These are phyloP conservation scores for Blastomussa wellsi DNA, from an alignment of 92 coral and sea anemone species.

Conservation along the genomic window DNA sequence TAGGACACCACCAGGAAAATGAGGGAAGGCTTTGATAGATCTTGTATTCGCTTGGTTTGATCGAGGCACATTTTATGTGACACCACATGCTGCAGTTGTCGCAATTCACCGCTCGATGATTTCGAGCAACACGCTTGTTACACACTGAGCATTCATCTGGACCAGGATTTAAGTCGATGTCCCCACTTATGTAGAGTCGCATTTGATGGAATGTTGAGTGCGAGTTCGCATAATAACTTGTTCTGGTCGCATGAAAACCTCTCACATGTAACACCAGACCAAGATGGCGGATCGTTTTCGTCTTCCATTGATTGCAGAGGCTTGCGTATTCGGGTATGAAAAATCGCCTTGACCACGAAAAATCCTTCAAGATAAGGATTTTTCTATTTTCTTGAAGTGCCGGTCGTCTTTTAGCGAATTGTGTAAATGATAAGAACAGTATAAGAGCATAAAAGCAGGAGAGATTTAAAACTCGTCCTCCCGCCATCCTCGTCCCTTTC, in stretches of 20 bases:
- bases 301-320: constrained; percentile 34
- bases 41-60: too few relatives aligned
- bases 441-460: constrained; percentile 2
- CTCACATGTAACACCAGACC: constrained; percentile 24
- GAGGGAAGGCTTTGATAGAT: too few relatives aligned
- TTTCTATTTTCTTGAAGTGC: constrained; percentile 26
- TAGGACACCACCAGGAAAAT: too few relatives aligned
- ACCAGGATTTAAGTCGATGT: constrained; percentile 26
- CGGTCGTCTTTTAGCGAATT: constrained; percentile 25
- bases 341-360: constrained; percentile 31
- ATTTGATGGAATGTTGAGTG: constrained; percentile 34
- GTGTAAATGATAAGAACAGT: constrained; percentile 25
- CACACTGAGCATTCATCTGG: constrained; percentile 24
- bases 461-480: background rate
- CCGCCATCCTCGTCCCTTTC: background rate
- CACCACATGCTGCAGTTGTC: too few relatives aligned
- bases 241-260: constrained; percentile 30
- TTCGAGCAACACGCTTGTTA: too few relatives aligned
- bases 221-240: constrained; percentile 33
- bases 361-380: constrained; percentile 32
- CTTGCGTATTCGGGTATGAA: constrained; percentile 22
- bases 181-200: constrained; percentile 32
- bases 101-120: too few relatives aligned
- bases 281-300: constrained; percentile 35
- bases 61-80: too few relatives aligned